Conservation (phyloP, 2,797 vertebrate genomes). For the Melopsittacus undulatus region DNA sequence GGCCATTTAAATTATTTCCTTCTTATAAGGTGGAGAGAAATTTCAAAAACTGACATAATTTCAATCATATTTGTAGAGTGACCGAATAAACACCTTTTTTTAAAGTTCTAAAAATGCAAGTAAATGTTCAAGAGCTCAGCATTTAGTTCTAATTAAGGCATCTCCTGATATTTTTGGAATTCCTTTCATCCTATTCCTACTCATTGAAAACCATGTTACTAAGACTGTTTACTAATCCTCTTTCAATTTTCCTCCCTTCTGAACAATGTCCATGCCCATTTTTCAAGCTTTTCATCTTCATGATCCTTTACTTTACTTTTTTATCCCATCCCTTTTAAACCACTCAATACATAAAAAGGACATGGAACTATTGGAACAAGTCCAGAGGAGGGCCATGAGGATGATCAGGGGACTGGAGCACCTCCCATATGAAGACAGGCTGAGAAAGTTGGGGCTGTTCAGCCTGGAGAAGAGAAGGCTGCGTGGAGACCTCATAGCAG, state of each 20-base stretch:
- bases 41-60: background rate
- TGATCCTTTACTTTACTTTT: background rate
- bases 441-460: too few species aligned
- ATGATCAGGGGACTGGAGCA: too few species aligned
- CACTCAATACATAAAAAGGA: background rate
- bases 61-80: background rate
- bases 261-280: background rate
- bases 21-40: background rate
- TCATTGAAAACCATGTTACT: background rate
- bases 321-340: background rate
- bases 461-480: too few species aligned
- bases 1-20: background rate
- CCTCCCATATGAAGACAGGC: too few species aligned
- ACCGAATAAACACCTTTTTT: background rate
- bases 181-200: background rate
- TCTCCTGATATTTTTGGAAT: background rate
- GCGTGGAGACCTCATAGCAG: too few species aligned
- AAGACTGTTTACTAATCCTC: background rate
- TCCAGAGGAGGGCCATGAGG: too few species aligned
- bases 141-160: background rate
- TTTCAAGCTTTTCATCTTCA: background rate
- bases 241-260: background rate
- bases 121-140: background rate
- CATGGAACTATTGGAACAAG: too few species aligned
- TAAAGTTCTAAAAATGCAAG: background rate